Evolutionary conservation across 2,797 vertebrate genomes (phyloP).

Genomic region (Xenopus petersii): DNA sequence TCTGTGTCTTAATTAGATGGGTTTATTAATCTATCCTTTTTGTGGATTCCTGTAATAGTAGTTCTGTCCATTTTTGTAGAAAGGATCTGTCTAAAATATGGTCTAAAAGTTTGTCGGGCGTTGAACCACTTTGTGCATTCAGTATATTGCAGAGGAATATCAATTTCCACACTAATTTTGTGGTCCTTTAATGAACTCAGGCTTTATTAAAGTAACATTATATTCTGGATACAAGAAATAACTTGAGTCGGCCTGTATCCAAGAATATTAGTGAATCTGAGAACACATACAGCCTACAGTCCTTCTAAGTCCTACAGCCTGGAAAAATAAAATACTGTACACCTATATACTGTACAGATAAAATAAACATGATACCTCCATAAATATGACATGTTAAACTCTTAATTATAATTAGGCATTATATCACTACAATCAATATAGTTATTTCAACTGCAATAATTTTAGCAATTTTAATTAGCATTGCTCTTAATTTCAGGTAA

Average conservation of each 20-base stretch:
- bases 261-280: neutral
- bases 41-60: neutral
- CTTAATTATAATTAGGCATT: too few relatives aligned
- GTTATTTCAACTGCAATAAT: too few relatives aligned
- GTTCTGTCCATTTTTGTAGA: neutral
- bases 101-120: neutral
- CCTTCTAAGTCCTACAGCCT: too few relatives aligned
- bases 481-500: too few relatives aligned
- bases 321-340: too few relatives aligned
- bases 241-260: slow-evolving; percentile 5
- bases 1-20: too few relatives aligned
- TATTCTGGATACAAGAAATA: slow-evolving; percentile 8
- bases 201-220: slow-evolving; percentile 27
- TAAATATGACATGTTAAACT: too few relatives aligned
- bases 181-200: slow-evolving; percentile 13
- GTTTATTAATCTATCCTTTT: too few relatives aligned
- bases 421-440: too few relatives aligned
- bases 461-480: too few relatives aligned
- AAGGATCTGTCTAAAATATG: neutral
- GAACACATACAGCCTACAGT: neutral
- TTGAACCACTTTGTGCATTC: slow-evolving; percentile 8
- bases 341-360: too few relatives aligned
- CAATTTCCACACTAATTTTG: slow-evolving; percentile 25
- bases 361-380: too few relatives aligned
- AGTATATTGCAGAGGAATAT: slow-evolving; percentile 15